phyloP scores from a whole-genome alignment of 2,797 vertebrate species.

The Potorous gilbertii region DNA sequence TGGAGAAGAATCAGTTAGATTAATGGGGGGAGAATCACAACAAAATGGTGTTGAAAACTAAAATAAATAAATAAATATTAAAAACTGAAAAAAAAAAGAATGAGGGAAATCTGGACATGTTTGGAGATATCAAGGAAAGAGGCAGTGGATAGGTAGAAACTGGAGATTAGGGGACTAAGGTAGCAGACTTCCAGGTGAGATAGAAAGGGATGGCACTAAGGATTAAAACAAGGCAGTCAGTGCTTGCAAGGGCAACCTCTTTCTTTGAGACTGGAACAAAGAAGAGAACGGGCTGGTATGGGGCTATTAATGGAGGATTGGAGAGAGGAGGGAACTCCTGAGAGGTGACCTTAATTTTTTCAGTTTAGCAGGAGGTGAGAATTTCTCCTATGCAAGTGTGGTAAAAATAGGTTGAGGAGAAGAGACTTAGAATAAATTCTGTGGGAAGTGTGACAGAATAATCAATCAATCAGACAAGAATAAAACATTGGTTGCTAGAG shows the following conservation, averaged over 20 bases:
- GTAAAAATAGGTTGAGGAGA: background rate
- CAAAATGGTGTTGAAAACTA: background rate
- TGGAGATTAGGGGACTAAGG: background rate
- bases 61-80: too few relatives aligned
- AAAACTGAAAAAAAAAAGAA: too few relatives aligned
- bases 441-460: background rate
- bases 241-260: background rate
- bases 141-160: background rate
- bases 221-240: background rate
- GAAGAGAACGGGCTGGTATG: background rate
- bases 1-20: background rate
- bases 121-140: background rate
- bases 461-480: background rate
- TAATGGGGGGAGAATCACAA: background rate
- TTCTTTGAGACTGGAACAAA: background rate
- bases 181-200: background rate
- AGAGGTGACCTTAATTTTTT: background rate
- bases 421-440: background rate
- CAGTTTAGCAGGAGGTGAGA: background rate
- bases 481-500: background rate
- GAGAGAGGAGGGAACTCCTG: background rate
- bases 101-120: too few relatives aligned
- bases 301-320: background rate
- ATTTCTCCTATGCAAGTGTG: background rate
- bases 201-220: background rate